Evolutionary conservation across 2,888 invertebrate genomes (phyloP).

Genomic region (Deroplatys truncata): DNA sequence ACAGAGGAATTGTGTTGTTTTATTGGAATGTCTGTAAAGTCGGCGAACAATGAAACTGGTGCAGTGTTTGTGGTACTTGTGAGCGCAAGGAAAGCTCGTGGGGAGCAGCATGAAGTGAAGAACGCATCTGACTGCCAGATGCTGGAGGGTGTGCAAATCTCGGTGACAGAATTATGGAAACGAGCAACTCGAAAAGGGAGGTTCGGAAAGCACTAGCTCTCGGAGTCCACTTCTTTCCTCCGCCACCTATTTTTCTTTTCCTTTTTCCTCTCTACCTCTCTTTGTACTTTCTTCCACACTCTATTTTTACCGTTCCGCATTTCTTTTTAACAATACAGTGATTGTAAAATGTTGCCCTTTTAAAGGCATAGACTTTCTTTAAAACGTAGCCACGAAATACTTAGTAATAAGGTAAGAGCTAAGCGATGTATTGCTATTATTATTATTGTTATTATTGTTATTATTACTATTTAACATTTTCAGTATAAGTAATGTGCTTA

Average conservation of each 20-base stretch:
- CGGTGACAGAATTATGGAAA: constrained; percentile 19
- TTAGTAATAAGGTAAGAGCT: too few species aligned
- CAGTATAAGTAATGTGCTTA: too few species aligned
- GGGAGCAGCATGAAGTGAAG: background rate
- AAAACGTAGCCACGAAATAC: background rate
- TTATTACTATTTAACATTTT: too few species aligned
- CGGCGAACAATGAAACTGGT: background rate
- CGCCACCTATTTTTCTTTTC: too few species aligned
- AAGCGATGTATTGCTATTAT: too few species aligned
- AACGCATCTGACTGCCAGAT: background rate
- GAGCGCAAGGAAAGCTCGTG: background rate
- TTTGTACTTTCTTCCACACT: background rate
- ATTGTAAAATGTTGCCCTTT: background rate
- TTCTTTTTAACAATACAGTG: background rate
- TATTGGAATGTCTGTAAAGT: too few species aligned
- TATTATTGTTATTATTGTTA: too few species aligned
- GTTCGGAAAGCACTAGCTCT: background rate
- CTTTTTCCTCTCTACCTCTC: too few species aligned
- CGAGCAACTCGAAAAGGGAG: constrained; percentile 8
- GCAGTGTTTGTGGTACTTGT: background rate
- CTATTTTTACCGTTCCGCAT: background rate
- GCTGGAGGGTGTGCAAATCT: background rate
- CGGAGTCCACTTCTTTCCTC: background rate
- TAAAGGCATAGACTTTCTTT: background rate
- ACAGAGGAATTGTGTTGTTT: too few species aligned